Evolutionary conservation across 1,140 invertebrate species (phyloP).

Genomic region (Muscidifurax raptorellus): DNA sequence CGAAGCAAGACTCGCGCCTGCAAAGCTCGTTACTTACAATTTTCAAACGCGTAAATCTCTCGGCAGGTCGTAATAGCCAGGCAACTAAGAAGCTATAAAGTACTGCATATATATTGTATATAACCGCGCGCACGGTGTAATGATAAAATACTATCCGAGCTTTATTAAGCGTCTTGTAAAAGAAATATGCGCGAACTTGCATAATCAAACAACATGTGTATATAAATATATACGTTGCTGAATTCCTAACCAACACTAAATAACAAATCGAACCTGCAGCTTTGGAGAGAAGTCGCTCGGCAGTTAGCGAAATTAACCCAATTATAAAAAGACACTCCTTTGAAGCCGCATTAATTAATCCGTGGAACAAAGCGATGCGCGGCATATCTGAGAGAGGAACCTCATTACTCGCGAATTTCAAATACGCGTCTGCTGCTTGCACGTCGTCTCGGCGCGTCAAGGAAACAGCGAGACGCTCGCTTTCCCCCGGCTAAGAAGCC

Average conservation of each 20-base stretch:
- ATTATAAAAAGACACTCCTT: constrained; percentile 18
- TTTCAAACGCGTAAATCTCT: constrained; percentile 20
- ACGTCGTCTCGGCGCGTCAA: neutral
- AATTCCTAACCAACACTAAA: too few relatives aligned
- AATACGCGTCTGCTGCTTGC: neutral
- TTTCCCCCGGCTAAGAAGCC: constrained; percentile 1
- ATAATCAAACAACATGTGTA: too few relatives aligned
- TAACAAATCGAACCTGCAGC: too few relatives aligned
- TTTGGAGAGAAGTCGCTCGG: neutral
- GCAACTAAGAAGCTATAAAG: constrained; percentile 14
- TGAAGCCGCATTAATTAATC: constrained; percentile 38
- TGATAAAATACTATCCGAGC: constrained; percentile 11
- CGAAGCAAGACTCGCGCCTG: neutral
- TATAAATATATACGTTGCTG: too few relatives aligned
- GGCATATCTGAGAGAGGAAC: neutral
- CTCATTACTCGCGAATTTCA: constrained; percentile 33
- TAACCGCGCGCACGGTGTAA: neutral
- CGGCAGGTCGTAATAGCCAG: neutral
- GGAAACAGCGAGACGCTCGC: neutral
- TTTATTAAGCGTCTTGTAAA: neutral
- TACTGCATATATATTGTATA: neutral
- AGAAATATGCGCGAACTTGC: too few relatives aligned
- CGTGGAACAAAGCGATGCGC: neutral
- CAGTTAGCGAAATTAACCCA: neutral
- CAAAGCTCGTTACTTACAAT: constrained; percentile 33